Evolutionary conservation across 2,888 invertebrate genomes (phyloP).

Genomic region (Deilephila porcellus): DNA sequence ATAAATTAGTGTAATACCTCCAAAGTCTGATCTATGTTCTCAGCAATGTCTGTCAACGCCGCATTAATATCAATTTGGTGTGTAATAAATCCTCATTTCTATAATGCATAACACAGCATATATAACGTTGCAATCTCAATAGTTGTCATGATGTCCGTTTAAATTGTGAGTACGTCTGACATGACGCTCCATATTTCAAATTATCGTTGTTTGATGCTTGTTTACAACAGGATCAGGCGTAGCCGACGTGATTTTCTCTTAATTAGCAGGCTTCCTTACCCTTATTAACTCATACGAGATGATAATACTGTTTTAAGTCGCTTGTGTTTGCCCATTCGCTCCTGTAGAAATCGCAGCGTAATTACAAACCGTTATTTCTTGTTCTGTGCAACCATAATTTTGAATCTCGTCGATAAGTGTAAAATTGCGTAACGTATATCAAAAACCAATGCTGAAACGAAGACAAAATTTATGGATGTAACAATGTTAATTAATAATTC

Average conservation of each 20-base stretch:
- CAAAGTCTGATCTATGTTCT: background rate
- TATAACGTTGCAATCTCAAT: conserved; percentile 24
- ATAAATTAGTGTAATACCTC: too few species aligned
- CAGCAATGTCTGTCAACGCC: background rate
- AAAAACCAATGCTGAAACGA: conserved; percentile 4
- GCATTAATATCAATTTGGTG: conserved; percentile 14
- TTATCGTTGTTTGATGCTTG: conserved; percentile 7
- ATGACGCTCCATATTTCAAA: conserved; percentile 30
- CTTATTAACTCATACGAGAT: conserved; percentile 19
- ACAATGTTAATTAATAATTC: background rate
- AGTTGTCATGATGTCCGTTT: conserved; percentile 27
- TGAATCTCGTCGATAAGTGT: conserved; percentile 16
- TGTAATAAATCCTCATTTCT: conserved; percentile 23
- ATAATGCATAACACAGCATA: conserved; percentile 12
- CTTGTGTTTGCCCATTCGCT: conserved; percentile 8
- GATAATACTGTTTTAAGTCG: conserved; percentile 17
- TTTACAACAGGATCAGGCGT: conserved; percentile 28
- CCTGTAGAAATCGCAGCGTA: conserved; percentile 11
- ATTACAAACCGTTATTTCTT: conserved; percentile 22
- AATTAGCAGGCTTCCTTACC: conserved; percentile 12
- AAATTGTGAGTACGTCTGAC: conserved; percentile 25
- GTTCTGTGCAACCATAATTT: conserved; percentile 19
- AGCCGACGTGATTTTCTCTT: conserved; percentile 24
- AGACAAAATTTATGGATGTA: conserved; percentile 1
- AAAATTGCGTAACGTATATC: conserved; percentile 18